Base-by-base conservation (phyloP, 1,140 invertebrate genomes). In the Trichonephila inaurata region DNA sequence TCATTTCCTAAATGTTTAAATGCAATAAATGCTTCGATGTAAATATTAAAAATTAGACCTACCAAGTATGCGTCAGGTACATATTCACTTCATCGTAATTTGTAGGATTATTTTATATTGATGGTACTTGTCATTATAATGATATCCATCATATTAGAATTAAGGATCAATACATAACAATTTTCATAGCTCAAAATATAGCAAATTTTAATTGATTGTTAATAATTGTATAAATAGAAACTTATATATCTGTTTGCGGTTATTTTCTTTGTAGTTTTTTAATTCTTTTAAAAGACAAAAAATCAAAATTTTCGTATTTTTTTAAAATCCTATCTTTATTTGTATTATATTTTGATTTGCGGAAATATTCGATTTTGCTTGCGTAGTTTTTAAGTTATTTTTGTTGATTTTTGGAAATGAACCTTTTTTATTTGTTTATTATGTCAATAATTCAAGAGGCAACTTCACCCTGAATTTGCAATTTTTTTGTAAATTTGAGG, bases 11-110 rank as follows among this genome's bases (percentile, higher is more conserved):
- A 18, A 58, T 58, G 82, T 28, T 77, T 18, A 60, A 58, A 85
- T 85, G 83, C 24, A 85, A 60, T 77, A 77, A 77, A 77, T 77
- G 18, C 33, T 18, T 77, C 16, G 18, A 19, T 77, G 14, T 77
- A 69, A 33, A 77, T 77, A 77, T 40, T 77, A 77, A 33, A 33
- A 18, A 40, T 77, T 77, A 85, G 51, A 24, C 83, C 58, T 24
- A 24, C 44, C 44, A 85, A 85, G 83, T 60, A 85, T 85, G 83
- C n/a, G 44, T 24, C 51, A 85, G 83, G 83, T 85, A 85, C 14
- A 58, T 85, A 60, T 60, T 24, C 81, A 83, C 33, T 83, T 14
- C 21, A 24, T 14, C 28, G 1, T 28, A 18, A 33, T 81, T 33
- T 77, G 33, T 51, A 51, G 51, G 33, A 40, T 51, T 33, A 82